Percentiles rank a stretch among this genome's conserved stretches.
Evolutionary conservation across 2,113 vertebrate species (phyloP).

Genomic region (Engystomops pustulosus): DNA sequence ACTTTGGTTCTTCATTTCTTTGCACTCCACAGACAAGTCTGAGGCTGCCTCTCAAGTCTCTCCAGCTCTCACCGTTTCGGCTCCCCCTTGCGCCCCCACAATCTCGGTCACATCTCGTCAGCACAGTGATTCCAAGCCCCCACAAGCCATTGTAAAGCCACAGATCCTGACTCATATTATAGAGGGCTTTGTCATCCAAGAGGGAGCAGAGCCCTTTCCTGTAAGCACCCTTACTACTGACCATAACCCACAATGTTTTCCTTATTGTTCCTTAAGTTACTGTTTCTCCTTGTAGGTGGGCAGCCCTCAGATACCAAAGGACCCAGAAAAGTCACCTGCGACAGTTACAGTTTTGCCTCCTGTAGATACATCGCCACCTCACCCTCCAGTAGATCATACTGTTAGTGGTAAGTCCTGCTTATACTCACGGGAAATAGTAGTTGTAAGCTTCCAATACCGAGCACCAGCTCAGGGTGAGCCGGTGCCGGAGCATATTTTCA

Average conservation of each 20-base stretch:
- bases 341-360: constrained; percentile 4
- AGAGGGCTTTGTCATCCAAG: constrained; percentile 98
- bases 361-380: constrained; percentile 8
- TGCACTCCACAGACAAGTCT: constrained; percentile 71
- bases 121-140: constrained; percentile 82
- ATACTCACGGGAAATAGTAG: not conserved
- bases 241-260: not conserved
- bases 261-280: not conserved
- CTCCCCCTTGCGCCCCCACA: constrained; percentile 67
- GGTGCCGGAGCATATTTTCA: too few species aligned
- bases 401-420: not conserved
- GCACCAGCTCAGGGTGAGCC: too few species aligned
- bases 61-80: constrained; percentile 64
- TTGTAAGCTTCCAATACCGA: too few species aligned
- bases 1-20: not conserved
- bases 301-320: constrained; percentile 78
- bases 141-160: constrained; percentile 97
- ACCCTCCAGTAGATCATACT: constrained; percentile 13
- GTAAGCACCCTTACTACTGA: constrained; percentile 72
- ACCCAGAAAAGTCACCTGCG: constrained; percentile 72
- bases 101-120: constrained; percentile 77
- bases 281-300: constrained; percentile 70
- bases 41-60: constrained; percentile 65
- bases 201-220: constrained; percentile 97
- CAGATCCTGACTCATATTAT: constrained; percentile 98